Conservation (phyloP, 2,888 invertebrate genomes). For the Lagria hirta region DNA sequence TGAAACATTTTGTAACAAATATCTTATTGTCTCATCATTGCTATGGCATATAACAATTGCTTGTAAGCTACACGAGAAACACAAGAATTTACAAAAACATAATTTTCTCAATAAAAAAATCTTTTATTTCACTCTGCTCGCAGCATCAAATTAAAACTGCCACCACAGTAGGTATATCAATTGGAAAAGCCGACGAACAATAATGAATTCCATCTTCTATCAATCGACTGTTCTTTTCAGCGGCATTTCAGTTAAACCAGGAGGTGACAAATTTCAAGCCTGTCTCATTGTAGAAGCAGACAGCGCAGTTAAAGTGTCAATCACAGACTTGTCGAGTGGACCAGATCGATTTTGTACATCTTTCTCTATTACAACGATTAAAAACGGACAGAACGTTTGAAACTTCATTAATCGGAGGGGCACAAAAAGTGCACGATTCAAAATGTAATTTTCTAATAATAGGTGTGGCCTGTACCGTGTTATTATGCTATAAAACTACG, state of each 20-base stretch:
- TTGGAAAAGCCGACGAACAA: not conserved
- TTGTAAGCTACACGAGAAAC: too few relatives aligned
- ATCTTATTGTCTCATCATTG: too few relatives aligned
- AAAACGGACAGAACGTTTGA: constrained; percentile 27
- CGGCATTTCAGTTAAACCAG: constrained; percentile 34
- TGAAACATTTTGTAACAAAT: too few relatives aligned
- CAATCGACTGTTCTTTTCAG: constrained; percentile 25
- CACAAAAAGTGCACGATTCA: constrained; percentile 35
- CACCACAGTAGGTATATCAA: too few relatives aligned
- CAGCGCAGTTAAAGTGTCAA: constrained; percentile 45
- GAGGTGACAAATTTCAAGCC: constrained; percentile 43
- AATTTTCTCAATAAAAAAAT: too few relatives aligned
- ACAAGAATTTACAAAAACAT: too few relatives aligned
- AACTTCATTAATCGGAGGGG: constrained; percentile 37
- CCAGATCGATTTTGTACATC: constrained; percentile 21
- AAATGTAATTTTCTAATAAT: constrained; percentile 34
- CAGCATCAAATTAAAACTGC: too few relatives aligned
- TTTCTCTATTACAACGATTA: constrained; percentile 14
- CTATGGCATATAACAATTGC: too few relatives aligned
- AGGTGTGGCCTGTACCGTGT: constrained; percentile 26
- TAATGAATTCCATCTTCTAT: too few relatives aligned
- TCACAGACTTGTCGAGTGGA: constrained; percentile 35
- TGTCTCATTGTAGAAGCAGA: constrained; percentile 37
- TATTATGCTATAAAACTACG: constrained; percentile 22
- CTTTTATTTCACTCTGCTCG: too few relatives aligned